Evolutionary conservation across 2,797 vertebrate genomes (phyloP), one percentile per base, ranked within the genome.

Genomic region (Channallabes apus): DNA sequence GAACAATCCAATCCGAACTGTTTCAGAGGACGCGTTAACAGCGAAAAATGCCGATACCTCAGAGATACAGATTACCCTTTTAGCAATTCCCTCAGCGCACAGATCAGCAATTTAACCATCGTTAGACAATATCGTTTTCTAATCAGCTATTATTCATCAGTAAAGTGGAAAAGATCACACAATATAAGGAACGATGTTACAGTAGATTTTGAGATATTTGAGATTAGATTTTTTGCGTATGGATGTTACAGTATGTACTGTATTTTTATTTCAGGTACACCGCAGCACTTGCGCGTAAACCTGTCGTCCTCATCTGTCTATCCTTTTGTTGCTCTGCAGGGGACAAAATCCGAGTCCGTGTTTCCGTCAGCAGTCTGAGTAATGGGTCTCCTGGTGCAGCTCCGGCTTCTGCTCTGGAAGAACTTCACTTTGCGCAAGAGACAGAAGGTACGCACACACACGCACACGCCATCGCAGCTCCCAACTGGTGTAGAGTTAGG

Each of bases 391-490:
- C 95, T 95, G 97, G 94, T 96, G 0, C 98, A 99, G 94, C 92
- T 99, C 91, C 93, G 96, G 86, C 93, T 99, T 93, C 94, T 99
- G 90, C 96, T 99, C 9, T 99, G 98, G 98, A 99, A 99, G 94
- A 99, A 99, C 92, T 97, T 99, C 91, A 98, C 96, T 73, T 97
- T 96, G 86, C 95, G 98, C 93, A 97, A 95, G 93, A 94, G 98
- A 92, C 97, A 99, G 92, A 99, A 97, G 91, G 98, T 99, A 96
- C 69, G 76, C 32, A 90, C 82, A 82, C 89, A 89, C 89, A 90
- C 82, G 83, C 89, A 89, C 89, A 90, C 82, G 88, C 24, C 65
- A 41, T 61, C 32, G 27, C 68, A 73, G 35, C 56, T 61, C 56
- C 69, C 35, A 54, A 62, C n/a, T 51, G 82, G 69, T 73, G 68